A percentile compares a stretch with the other conserved stretches of the same genome.
phyloP scores from a whole-genome alignment of 1,140 invertebrate genomes.

The Triops longicaudatus region DNA sequence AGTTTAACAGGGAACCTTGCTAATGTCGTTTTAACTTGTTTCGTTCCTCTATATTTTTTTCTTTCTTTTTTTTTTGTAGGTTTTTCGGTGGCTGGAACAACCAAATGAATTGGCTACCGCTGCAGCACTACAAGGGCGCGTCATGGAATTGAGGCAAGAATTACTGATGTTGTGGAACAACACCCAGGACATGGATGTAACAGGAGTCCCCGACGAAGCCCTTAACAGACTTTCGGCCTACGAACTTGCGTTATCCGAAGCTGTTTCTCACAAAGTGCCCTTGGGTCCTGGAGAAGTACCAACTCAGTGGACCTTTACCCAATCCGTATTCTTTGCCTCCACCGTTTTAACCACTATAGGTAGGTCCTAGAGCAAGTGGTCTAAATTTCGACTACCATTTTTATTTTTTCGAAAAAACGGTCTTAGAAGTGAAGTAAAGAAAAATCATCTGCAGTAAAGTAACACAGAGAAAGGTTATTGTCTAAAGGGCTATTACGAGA shows the following conservation, averaged over 20 bases:
- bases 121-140: constrained; percentile 16
- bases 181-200: constrained; percentile 16
- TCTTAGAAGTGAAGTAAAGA: no score
- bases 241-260: constrained; percentile 26
- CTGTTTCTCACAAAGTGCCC: constrained; percentile 32
- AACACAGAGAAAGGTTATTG: no score
- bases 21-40: not conserved
- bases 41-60: not conserved
- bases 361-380: no score
- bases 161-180: constrained; percentile 24
- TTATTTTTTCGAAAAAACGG: no score
- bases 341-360: constrained; percentile 76
- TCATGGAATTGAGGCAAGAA: constrained; percentile 22
- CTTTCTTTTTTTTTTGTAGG: constrained; percentile 3
- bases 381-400: no score
- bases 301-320: constrained; percentile 59
- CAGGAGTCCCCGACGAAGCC: constrained; percentile 20
- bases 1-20: not conserved
- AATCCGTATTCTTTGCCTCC: constrained; percentile 73
- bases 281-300: constrained; percentile 40
- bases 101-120: constrained; percentile 28
- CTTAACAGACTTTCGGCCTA: constrained; percentile 14
- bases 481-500: no score
- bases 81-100: constrained; percentile 30
- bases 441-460: no score